These are phyloP conservation scores for Drosophila repleta DNA, from an alignment of 1,140 invertebrate genomes.

Conservation along the genomic window DNA sequence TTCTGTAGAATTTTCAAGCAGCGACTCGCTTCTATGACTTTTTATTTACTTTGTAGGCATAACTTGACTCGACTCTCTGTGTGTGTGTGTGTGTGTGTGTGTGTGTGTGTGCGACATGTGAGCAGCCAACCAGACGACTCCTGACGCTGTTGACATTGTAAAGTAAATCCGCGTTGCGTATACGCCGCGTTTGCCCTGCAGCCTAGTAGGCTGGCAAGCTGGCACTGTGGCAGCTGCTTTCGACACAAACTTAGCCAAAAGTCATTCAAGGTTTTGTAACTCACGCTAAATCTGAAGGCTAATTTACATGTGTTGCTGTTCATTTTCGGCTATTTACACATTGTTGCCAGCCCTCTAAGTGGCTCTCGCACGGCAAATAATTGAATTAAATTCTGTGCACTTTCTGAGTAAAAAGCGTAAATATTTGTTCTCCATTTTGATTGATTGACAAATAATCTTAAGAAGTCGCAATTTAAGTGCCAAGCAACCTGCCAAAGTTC, in stretches of 20 bases:
- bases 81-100: constrained; percentile 6
- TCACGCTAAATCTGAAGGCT: constrained; percentile 34
- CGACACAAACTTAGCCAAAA: constrained; percentile 27
- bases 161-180: constrained; percentile 70
- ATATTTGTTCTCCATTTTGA: background rate
- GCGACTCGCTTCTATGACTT: constrained; percentile 37
- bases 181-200: constrained; percentile 60
- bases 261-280: constrained; percentile 30
- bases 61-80: constrained; percentile 13
- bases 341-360: constrained; percentile 15
- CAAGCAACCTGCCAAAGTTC: too few species aligned
- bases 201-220: background rate
- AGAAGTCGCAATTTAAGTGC: too few species aligned
- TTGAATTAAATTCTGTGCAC: background rate
- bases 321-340: constrained; percentile 46
- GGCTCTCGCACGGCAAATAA: background rate
- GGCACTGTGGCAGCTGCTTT: constrained; percentile 17
- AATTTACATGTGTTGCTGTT: constrained; percentile 49
- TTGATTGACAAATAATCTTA: background rate
- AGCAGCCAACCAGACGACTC: constrained; percentile 46
- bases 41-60: constrained; percentile 63
- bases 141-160: constrained; percentile 63
- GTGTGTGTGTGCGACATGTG: constrained; percentile 25
- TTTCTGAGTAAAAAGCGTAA: background rate
- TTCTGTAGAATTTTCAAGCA: constrained; percentile 35